These are phyloP conservation scores for Megalurothrips usitatus DNA, from an alignment of 2,888 invertebrate genomes.

Conservation along the genomic window DNA sequence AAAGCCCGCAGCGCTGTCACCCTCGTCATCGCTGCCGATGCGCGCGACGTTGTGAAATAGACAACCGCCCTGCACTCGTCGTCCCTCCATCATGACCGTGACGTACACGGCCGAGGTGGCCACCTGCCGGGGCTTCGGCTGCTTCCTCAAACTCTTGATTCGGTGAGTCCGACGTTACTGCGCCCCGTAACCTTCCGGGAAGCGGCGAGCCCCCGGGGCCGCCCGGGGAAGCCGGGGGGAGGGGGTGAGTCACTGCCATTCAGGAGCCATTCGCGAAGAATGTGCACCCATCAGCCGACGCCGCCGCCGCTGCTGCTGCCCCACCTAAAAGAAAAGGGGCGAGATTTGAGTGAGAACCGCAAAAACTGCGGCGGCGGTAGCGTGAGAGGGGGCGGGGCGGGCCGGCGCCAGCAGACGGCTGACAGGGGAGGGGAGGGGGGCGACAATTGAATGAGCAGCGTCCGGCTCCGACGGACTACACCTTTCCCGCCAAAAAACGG, in stretches of 20 bases:
- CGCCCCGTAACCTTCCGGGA: neutral
- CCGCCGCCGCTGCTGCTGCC: neutral
- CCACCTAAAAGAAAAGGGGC: too few relatives aligned
- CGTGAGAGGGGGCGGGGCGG: too few relatives aligned
- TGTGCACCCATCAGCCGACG: neutral
- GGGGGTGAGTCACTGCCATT: neutral
- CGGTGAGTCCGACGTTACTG: constrained; percentile 61
- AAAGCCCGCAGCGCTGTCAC: too few relatives aligned
- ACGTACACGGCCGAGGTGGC: constrained; percentile 83
- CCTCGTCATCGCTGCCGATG: too few relatives aligned
- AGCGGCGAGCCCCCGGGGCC: neutral
- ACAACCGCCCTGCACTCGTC: neutral
- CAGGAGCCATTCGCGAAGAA: neutral
- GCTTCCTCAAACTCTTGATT: constrained; percentile 76
- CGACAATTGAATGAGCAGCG: too few relatives aligned
- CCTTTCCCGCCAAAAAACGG: too few relatives aligned
- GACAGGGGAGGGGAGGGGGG: too few relatives aligned
- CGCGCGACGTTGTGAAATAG: neutral
- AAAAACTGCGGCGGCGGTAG: too few relatives aligned
- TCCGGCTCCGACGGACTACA: too few relatives aligned
- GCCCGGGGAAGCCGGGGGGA: neutral
- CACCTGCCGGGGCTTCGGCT: constrained; percentile 79
- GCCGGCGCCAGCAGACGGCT: too few relatives aligned
- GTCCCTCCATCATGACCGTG: constrained; percentile 64
- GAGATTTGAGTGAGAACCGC: too few relatives aligned